Evolutionary conservation across 92 coral and sea anemone species (phyloP).

Genomic region (Porites divaricata): DNA sequence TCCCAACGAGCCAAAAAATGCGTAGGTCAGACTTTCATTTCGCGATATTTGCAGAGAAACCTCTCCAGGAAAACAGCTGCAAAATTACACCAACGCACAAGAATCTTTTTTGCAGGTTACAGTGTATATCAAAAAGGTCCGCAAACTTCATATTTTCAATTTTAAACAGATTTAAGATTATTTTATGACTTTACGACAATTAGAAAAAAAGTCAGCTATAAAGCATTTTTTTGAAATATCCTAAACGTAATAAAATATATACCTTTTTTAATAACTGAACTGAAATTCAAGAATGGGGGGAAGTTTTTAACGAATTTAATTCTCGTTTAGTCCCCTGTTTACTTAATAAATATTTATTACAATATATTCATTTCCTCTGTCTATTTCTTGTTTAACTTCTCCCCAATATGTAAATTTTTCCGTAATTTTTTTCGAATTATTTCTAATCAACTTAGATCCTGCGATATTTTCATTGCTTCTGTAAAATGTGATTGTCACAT

Average conservation of each 20-base stretch:
- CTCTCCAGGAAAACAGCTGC: not conserved
- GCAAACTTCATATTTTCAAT: not conserved
- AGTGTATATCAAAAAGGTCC: not conserved
- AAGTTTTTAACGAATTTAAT: not conserved
- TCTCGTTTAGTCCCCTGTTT: slow-evolving; percentile 14
- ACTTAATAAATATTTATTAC: not conserved
- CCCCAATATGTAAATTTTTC: not conserved
- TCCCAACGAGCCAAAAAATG: not conserved
- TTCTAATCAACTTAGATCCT: not conserved
- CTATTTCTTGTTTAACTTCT: not conserved
- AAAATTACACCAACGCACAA: slow-evolving; percentile 4
- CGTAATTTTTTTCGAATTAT: not conserved
- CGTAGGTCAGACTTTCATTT: not conserved
- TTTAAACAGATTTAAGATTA: not conserved
- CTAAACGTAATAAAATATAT: not conserved
- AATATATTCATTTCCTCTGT: slow-evolving; percentile 32
- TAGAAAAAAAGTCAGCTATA: not conserved
- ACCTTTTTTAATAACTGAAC: not conserved
- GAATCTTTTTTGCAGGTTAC: no score
- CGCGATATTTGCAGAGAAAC: not conserved
- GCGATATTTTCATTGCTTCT: slow-evolving; percentile 1
- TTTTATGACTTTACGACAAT: not conserved
- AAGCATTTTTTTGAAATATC: not conserved
- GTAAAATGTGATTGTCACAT: slow-evolving; percentile 1
- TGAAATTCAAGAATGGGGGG: not conserved